Evolutionary conservation across 2,888 invertebrate genomes (phyloP).

Genomic region (Cerceris rybyensis): DNA sequence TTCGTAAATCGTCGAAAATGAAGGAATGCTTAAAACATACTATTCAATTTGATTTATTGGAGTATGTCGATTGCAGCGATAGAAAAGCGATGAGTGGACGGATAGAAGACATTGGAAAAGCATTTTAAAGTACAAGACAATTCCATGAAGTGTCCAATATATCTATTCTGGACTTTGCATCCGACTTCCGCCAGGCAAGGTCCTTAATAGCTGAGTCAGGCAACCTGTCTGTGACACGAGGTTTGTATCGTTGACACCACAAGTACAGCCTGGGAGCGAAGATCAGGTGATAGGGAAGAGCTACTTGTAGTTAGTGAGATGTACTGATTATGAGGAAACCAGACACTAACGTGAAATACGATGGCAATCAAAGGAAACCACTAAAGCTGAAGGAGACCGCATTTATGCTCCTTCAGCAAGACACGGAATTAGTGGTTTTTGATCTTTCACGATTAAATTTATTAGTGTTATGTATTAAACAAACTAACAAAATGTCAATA

Average conservation of each 20-base stretch:
- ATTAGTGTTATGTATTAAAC: slow-evolving; percentile 56
- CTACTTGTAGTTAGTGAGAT: slow-evolving; percentile 37
- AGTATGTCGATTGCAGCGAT: slow-evolving; percentile 29
- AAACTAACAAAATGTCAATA: slow-evolving; percentile 55
- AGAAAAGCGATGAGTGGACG: slow-evolving; percentile 11
- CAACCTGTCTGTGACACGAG: slow-evolving; percentile 37
- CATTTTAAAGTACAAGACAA: slow-evolving; percentile 30
- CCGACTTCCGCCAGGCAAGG: slow-evolving; percentile 15
- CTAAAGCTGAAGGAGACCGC: slow-evolving; percentile 14
- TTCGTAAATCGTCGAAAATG: not conserved
- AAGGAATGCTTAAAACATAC: slow-evolving; percentile 16
- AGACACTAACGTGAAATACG: slow-evolving; percentile 27
- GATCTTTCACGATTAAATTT: slow-evolving; percentile 64
- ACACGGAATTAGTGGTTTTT: slow-evolving; percentile 73
- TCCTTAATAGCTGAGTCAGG: slow-evolving; percentile 48
- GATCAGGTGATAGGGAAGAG: slow-evolving; percentile 46
- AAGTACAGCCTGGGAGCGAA: slow-evolving; percentile 21
- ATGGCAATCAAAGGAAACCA: slow-evolving; percentile 31
- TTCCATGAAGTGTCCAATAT: slow-evolving; percentile 31
- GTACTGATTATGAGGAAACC: slow-evolving; percentile 53
- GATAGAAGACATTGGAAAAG: slow-evolving; percentile 15
- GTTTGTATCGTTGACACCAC: slow-evolving; percentile 32
- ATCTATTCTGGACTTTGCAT: slow-evolving; percentile 16
- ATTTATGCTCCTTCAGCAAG: slow-evolving; percentile 52
- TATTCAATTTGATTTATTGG: not conserved